Evolutionary conservation across 1,140 invertebrate species (phyloP).

Genomic region (Bombus balteatus): DNA sequence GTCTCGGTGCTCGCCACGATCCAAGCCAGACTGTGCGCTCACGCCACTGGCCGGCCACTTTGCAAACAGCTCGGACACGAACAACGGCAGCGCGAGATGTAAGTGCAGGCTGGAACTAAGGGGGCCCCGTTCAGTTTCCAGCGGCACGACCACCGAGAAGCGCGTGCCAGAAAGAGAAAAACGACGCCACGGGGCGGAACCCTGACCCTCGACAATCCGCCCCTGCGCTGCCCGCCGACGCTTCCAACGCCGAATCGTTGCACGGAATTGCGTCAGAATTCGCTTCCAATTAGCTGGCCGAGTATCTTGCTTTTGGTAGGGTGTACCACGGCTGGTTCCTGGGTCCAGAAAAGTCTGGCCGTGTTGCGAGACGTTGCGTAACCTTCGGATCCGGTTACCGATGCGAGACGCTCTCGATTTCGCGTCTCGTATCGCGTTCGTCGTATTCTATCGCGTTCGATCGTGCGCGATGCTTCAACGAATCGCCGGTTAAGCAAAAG

Average conservation of each 20-base stretch:
- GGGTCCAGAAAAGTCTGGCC: neutral
- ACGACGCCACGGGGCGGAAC: slow-evolving; percentile 67
- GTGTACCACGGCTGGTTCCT: neutral
- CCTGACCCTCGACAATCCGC: slow-evolving; percentile 76
- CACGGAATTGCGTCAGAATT: slow-evolving; percentile 67
- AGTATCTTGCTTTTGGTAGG: slow-evolving; percentile 13
- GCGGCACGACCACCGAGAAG: neutral
- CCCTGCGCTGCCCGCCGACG: slow-evolving; percentile 56
- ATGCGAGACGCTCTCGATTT: neutral
- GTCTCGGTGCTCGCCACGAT: slow-evolving; percentile 18
- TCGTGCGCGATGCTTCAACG: neutral
- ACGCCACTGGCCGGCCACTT: neutral
- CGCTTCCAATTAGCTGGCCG: slow-evolving; percentile 66
- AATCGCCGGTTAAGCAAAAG: too few species aligned
- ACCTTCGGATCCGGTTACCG: slow-evolving; percentile 18
- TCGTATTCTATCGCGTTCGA: neutral
- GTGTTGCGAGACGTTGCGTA: neutral
- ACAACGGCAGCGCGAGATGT: neutral
- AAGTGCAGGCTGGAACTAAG: neutral
- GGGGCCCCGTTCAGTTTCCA: slow-evolving; percentile 42
- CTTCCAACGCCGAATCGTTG: slow-evolving; percentile 33
- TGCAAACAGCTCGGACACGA: neutral
- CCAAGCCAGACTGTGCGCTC: neutral
- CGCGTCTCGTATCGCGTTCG: neutral
- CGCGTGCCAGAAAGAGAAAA: slow-evolving; percentile 31